A percentile compares a stretch with the other conserved stretches of the same genome.
These are phyloP conservation scores for Anableps anableps DNA, from an alignment of 2,797 vertebrate genomes.

Conservation along the genomic window DNA sequence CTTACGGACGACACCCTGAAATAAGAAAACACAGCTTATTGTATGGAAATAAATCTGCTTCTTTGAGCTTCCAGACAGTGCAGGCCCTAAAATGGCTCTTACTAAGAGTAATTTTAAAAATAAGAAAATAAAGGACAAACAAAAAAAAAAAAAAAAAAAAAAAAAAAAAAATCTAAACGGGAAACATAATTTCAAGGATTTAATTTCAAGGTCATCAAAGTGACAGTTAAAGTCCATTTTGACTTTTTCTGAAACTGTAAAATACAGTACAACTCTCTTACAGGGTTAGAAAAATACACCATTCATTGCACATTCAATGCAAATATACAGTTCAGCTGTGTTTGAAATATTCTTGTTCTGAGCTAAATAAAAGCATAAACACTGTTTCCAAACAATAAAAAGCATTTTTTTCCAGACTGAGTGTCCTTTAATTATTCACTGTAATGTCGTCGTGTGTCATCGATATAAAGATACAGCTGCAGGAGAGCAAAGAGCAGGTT, in stretches of 20 bases:
- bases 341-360: neutral
- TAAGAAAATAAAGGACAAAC: neutral
- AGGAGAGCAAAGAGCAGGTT: constrained; percentile 24
- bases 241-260: neutral
- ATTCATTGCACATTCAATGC: neutral
- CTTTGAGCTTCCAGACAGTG: neutral
- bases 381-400: constrained; percentile 34
- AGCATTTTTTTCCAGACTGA: constrained; percentile 15
- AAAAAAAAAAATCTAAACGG: neutral
- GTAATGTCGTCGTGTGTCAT: neutral
- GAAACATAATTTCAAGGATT: neutral
- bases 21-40: neutral
- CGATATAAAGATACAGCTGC: constrained; percentile 9
- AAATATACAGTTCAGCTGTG: constrained; percentile 5
- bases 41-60: constrained; percentile 22
- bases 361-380: constrained; percentile 7
- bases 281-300: constrained; percentile 20
- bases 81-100: neutral
- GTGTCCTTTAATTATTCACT: constrained; percentile 31
- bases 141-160: neutral
- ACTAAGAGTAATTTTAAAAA: neutral
- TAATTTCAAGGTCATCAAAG: neutral
- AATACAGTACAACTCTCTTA: constrained; percentile 7
- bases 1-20: constrained; percentile 17
- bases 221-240: neutral